Conservation (phyloP, 2,113 vertebrate species). For the Dasyurus viverrinus region DNA sequence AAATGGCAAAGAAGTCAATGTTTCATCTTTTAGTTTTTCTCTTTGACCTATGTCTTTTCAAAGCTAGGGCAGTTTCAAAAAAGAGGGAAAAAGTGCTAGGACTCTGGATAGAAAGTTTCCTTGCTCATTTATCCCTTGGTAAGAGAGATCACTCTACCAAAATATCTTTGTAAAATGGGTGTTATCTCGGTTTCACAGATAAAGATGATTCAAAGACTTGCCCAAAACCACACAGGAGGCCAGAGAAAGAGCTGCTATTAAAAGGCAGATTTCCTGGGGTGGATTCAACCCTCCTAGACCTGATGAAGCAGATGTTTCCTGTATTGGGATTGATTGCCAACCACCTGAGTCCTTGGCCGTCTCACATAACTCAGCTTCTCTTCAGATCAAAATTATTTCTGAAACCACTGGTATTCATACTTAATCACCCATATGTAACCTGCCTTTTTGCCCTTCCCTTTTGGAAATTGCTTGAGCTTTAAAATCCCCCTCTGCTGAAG, state of each 20-base stretch:
- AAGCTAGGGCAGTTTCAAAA: slow-evolving; percentile 6
- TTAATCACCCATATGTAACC: slow-evolving; percentile 39
- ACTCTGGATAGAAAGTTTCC: neutral
- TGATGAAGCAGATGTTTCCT: slow-evolving; percentile 17
- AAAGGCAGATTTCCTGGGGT: neutral
- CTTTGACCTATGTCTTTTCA: neutral
- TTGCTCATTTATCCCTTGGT: neutral
- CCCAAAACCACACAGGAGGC: neutral
- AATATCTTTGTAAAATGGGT: neutral
- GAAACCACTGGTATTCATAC: neutral
- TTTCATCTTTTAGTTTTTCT: slow-evolving; percentile 9
- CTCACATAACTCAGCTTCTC: neutral
- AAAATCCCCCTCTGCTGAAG: slow-evolving; percentile 39
- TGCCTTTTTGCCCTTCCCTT: neutral
- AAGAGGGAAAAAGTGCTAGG: neutral
- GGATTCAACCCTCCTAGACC: neutral
- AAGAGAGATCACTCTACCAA: neutral
- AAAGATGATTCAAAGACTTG: neutral
- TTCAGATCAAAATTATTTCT: slow-evolving; percentile 24
- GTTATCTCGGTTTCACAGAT: neutral
- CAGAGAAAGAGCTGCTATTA: neutral
- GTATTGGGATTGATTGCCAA: neutral
- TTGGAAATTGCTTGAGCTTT: slow-evolving; percentile 13
- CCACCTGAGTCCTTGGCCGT: slow-evolving; percentile 5
- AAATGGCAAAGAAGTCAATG: neutral